Conservation (phyloP, 2,113 vertebrate genomes). For the Eleginops maclovinus region DNA sequence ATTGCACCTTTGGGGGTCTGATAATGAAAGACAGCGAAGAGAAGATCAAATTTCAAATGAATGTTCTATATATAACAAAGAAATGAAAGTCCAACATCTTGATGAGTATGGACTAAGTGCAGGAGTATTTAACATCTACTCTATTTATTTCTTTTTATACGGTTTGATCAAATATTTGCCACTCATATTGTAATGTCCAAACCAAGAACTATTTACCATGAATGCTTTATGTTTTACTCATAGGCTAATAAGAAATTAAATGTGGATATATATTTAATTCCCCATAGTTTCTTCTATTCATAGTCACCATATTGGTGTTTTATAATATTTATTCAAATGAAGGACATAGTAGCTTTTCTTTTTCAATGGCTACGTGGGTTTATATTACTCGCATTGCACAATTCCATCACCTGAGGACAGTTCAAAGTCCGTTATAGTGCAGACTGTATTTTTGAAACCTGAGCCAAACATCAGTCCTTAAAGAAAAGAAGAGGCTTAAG, state of each 20-base stretch:
- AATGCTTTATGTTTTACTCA: slow-evolving; percentile 30
- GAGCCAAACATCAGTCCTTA: slow-evolving; percentile 55
- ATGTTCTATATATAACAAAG: slow-evolving; percentile 1
- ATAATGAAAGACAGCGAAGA: slow-evolving; percentile 19
- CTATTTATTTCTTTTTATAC: slow-evolving; percentile 54
- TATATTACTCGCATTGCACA: slow-evolving; percentile 66
- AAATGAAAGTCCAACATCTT: slow-evolving; percentile 8
- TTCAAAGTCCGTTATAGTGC: slow-evolving; percentile 54
- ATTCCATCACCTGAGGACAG: slow-evolving; percentile 52
- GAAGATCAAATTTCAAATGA: slow-evolving; percentile 42
- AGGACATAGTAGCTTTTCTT: slow-evolving; percentile 57
- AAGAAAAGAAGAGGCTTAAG: slow-evolving; percentile 44
- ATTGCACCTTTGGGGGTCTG: slow-evolving; percentile 30
- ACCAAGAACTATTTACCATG: slow-evolving; percentile 29
- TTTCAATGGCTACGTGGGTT: slow-evolving; percentile 47
- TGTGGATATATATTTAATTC: slow-evolving; percentile 43
- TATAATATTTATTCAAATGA: slow-evolving; percentile 74
- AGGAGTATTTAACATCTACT: slow-evolving; percentile 41
- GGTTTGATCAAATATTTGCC: slow-evolving; percentile 35
- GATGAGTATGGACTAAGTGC: slow-evolving; percentile 19
- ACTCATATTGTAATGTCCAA: slow-evolving; percentile 32
- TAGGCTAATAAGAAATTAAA: slow-evolving; percentile 28
- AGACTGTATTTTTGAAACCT: slow-evolving; percentile 56
- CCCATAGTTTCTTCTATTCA: slow-evolving; percentile 47
- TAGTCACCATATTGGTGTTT: slow-evolving; percentile 86